Conservation (phyloP, 2,888 invertebrate genomes). For the Rhagonycha lutea region DNA sequence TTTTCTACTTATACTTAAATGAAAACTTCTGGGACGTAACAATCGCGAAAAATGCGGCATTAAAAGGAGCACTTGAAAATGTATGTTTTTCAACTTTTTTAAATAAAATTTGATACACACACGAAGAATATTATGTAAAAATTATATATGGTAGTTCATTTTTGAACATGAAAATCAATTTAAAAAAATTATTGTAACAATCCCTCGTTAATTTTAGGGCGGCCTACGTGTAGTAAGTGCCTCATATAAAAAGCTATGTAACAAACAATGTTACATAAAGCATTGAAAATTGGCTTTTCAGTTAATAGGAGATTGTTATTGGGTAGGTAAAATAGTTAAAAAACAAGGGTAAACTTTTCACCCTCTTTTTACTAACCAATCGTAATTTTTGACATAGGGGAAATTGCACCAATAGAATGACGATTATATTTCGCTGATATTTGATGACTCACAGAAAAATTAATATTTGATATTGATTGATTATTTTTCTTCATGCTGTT, state of each 20-base stretch:
- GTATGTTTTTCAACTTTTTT: no score
- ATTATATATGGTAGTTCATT: no score
- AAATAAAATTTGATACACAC: no score
- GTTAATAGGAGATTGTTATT: conserved; percentile 38
- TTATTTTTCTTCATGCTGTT: conserved; percentile 18
- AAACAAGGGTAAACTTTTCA: conserved; percentile 47
- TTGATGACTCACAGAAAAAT: conserved; percentile 43
- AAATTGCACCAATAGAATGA: conserved; percentile 41
- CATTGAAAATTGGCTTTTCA: conserved; percentile 18
- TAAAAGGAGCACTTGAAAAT: no score
- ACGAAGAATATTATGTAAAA: no score
- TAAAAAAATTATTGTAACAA: background rate
- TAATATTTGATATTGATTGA: conserved; percentile 44
- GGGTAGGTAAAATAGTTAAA: conserved; percentile 49
- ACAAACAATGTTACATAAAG: background rate
- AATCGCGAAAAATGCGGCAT: no score
- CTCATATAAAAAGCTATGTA: background rate
- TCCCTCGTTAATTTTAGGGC: background rate
- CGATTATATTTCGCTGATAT: conserved; percentile 19
- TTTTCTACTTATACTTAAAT: no score
- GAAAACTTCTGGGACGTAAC: no score
- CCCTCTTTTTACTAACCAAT: conserved; percentile 49
- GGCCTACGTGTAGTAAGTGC: background rate
- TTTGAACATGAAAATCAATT: background rate
- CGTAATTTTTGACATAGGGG: conserved; percentile 43